Conservation (phyloP, 1,140 invertebrate genomes). For the Chironomus striatipennis region DNA sequence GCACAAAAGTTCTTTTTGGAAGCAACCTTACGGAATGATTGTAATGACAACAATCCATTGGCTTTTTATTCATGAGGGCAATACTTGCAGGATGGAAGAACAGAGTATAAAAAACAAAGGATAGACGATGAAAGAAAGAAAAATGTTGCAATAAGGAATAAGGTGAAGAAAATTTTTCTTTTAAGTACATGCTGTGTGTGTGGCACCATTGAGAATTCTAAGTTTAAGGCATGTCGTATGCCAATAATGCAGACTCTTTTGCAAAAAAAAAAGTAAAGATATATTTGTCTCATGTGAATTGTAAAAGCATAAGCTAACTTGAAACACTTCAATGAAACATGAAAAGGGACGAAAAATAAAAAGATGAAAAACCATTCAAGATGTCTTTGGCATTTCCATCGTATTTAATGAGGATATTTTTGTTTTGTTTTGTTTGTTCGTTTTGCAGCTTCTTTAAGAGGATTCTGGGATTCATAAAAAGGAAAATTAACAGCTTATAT, state of each 20-base stretch:
- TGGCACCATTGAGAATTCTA: background rate
- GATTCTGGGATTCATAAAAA: background rate
- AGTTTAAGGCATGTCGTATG: slow-evolving; percentile 10
- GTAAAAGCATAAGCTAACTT: background rate
- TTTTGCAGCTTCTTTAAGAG: background rate
- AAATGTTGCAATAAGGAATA: background rate
- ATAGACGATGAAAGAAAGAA: background rate
- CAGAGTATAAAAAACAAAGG: no score
- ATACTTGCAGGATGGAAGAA: no score
- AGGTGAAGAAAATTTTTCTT: background rate
- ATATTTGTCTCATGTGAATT: slow-evolving; percentile 7
- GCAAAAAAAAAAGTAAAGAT: background rate
- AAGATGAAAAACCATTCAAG: background rate
- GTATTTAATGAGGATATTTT: background rate
- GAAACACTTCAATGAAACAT: background rate
- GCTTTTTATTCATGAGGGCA: no score
- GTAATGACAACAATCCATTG: no score
- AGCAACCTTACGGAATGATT: background rate
- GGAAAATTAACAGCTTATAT: no score
- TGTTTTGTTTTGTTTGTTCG: background rate
- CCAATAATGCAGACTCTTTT: background rate
- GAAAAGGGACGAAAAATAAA: background rate
- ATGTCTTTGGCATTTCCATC: background rate
- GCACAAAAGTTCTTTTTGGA: background rate
- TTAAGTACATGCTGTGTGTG: background rate